phyloP scores from a whole-genome alignment of 2,797 vertebrate genomes.

The Amniataba percoides region DNA sequence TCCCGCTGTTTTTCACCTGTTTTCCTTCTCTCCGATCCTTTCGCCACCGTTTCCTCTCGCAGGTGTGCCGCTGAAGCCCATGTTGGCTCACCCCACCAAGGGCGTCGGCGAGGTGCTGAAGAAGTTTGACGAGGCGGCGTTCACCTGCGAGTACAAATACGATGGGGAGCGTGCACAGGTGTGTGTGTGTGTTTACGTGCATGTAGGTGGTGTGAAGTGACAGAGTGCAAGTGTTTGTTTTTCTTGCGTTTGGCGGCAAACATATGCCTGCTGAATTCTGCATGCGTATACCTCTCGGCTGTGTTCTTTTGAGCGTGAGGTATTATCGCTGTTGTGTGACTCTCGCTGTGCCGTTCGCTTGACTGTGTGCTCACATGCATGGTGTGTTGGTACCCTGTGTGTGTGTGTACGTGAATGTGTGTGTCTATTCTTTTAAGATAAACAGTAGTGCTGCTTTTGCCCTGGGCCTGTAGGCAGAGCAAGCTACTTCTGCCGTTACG shows the following conservation, averaged over 20 bases:
- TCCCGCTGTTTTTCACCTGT: background rate
- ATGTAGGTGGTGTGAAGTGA: background rate
- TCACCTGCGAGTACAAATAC: conserved; percentile 96
- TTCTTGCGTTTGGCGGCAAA: conserved; percentile 43
- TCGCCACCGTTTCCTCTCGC: background rate
- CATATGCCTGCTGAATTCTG: conserved; percentile 66
- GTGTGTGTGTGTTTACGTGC: conserved; percentile 23
- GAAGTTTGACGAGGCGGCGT: conserved; percentile 91
- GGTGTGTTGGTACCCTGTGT: background rate
- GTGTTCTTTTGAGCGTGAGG: conserved; percentile 54
- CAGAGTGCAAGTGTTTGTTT: conserved; percentile 55
- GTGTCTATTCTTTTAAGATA: conserved; percentile 66
- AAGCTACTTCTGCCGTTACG: conserved; percentile 53
- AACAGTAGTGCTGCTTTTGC: conserved; percentile 60
- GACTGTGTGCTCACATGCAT: conserved; percentile 15
- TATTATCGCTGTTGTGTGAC: conserved; percentile 52
- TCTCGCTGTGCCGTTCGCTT: conserved; percentile 19
- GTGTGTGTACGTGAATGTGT: background rate
- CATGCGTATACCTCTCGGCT: conserved; percentile 63
- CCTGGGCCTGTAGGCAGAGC: conserved; percentile 65
- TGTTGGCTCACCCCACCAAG: conserved; percentile 93
- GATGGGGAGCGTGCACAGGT: conserved; percentile 95
- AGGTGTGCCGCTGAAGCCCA: conserved; percentile 92
- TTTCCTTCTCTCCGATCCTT: background rate
- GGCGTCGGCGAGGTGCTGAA: conserved; percentile 92